Evolutionary conservation across 2,888 invertebrate genomes (phyloP), one percentile per base, ranked within the genome.

Genomic region (Mythimna loreyi): DNA sequence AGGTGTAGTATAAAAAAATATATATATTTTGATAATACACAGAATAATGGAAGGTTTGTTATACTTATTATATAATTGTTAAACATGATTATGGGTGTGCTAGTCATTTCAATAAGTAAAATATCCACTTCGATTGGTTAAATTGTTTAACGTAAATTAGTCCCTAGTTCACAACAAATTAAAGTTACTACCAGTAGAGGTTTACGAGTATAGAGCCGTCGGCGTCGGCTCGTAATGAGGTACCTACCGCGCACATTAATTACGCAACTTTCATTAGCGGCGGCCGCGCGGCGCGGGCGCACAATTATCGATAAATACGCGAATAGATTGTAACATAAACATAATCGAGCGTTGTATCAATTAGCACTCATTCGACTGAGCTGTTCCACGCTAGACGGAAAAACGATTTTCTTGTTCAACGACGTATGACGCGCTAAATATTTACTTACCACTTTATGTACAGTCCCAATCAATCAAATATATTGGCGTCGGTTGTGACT

Each of bases 261-360:
- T 78, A 63, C 47, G 56, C 45, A 70, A 80, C 74, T 71, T 76
- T 80, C 60, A 53, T 70, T 70, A 73, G 57, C 57, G 68, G 53
- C 74, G 47, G 25, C 16, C n/a, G 43, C 13, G 43, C 40, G 49
- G 58, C 55, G 28, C 59, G 21, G 40, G 61, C 64, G 30, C 60
- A 60, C 59, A 71, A 57, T 70, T 80, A 66, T 60, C 76, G 71
- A 57, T 40, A 63, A 75, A 76, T 55, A 71, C 49, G 62, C 45
- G 45, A 75, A 75, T 66, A 59, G 63, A 64, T 76, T 53, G 57
- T 80, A 63, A 66, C n/a, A 66, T 70, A 72, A 75, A 71, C 57
- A 71, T 67, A 70, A 71, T 78, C 63, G 56, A 63, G 45, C 49
- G 57, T 60, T 75, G 80, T 75, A 69, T 50, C 64, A 79, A 79